Evolutionary conservation across 2,888 invertebrate species (phyloP), one percentile per base, ranked within the genome.

Genomic region (Macrophya alboannulata): DNA sequence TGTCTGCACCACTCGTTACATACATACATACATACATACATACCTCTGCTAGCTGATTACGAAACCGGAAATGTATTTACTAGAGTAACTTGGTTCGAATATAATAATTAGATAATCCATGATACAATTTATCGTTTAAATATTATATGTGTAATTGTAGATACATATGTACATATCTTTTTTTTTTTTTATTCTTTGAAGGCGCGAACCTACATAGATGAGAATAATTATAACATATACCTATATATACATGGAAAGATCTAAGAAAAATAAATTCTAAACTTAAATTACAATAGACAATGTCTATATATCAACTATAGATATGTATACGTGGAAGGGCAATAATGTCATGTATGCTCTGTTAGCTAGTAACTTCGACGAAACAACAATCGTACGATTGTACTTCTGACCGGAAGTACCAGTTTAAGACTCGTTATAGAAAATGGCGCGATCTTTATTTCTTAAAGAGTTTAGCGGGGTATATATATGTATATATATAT

Each of bases 371-470:
- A 55, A 17, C 55, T 62, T 9, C 4, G n/a, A 62, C 62, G 62
- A 40, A 40, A 62, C 37, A 21, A 43, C 40, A 40, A 59, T 81
- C 59, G 43, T 43, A 81, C 59, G 59, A 62, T 81, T 40, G 43
- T 81, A 31, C 31, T 1, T 31, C 43, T 5, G 62, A 81, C 62
- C 81, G 81, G 62, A 62, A 81, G 37, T 51, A 37, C 25, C 17
- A 37, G 77, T 55, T 59, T 43, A 81, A 81, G 59, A 59, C 10
- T 81, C 62, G 40, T 62, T 62, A 43, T 43, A 43, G 62, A 81
- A 81, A 25, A 62, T n/a, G 48, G 74, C 45, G 37, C 10, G 51
- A 55, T 79, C 55, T 79, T 79, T 40, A 40, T 55, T 37, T 59
- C 31, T 51, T 10, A 8, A 48, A 74, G 48, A 45, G 48, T 76